Base-by-base conservation (phyloP, 2,113 vertebrate species). In the Dipodomys stephensi region DNA sequence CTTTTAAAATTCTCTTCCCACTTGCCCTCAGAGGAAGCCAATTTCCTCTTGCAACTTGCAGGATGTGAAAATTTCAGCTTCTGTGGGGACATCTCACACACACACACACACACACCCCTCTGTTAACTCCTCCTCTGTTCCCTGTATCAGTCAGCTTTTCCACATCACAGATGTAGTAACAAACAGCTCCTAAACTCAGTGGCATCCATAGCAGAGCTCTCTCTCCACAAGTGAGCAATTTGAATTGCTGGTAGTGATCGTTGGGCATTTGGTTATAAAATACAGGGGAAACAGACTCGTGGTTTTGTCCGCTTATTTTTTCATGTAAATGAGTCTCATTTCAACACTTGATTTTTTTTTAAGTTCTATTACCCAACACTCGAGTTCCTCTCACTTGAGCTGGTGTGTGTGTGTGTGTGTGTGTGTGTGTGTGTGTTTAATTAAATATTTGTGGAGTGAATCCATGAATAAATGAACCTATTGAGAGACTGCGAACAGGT, bases 401-500 rank as follows among this genome's bases (percentile, higher is more conserved):
- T 82, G 35, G n/a, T 69, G 35, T 79, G 60, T 57, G 15, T 57
- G 53, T 57, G 15, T 57, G 53, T 57, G 53, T 57, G 53, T 57
- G 53, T 57, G 53, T 57, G 53, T 57, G 53, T 57, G 53, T 57
- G 53, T 57, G 53, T 57, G 53, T 19, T 87, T 94, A 90, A 92
- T 91, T 89, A 95, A 89, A 91, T 95, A 90, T 68, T 69, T 95
- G 44, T 67, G 82, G 64, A 95, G 86, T 73, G 81, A 93, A 79
- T 77, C 73, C 92, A 91, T 93, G 78, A 96, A 82, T 94, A 96
- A 86, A 82, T 46, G 18, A 93, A 87, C 64, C 71, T 92, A 83
- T 46, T 92, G 72, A 88, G 91, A 89, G 94, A 95, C 89, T 60
- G 57, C 32, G 68, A 80, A 94, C 64, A 95, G 87, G 95, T 97